Conservation (phyloP, 2,797 vertebrate genomes). For the Muscicapa comitata region DNA sequence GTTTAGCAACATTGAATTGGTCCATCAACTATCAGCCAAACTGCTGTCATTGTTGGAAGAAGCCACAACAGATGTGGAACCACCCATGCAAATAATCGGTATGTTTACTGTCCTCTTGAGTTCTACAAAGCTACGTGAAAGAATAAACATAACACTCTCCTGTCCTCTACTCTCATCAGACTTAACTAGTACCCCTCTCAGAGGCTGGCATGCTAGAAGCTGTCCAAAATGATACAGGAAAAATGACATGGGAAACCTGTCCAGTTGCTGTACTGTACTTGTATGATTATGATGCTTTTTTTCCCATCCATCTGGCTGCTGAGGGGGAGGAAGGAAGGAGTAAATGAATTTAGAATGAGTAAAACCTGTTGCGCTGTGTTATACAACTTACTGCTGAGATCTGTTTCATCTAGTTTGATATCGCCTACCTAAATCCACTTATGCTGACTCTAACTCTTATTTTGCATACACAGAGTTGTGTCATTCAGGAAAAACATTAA, state of each 20-base stretch:
- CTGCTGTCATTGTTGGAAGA: slow-evolving; percentile 85
- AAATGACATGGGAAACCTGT: neutral
- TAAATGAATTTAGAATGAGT: neutral
- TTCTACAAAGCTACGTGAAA: slow-evolving; percentile 23
- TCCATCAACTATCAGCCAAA: slow-evolving; percentile 87
- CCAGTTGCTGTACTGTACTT: neutral
- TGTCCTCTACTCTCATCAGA: neutral
- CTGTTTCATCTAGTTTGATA: neutral
- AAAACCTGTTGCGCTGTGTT: neutral
- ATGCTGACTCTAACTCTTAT: neutral
- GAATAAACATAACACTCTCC: slow-evolving; percentile 24
- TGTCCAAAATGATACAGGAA: slow-evolving; percentile 5
- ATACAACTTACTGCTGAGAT: neutral
- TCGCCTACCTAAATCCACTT: neutral
- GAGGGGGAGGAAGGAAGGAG: neutral
- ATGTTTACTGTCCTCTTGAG: slow-evolving; percentile 65
- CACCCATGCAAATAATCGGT: slow-evolving; percentile 88
- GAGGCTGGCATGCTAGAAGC: neutral
- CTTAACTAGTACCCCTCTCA: neutral
- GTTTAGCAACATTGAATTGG: slow-evolving; percentile 94
- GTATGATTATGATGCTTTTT: neutral
- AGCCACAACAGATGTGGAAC: slow-evolving; percentile 85
- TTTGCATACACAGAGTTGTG: neutral
- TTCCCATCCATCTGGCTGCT: neutral
- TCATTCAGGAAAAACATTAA: neutral